phyloP scores from a whole-genome alignment of 2,797 vertebrate species.

The Coendou prehensilis region DNA sequence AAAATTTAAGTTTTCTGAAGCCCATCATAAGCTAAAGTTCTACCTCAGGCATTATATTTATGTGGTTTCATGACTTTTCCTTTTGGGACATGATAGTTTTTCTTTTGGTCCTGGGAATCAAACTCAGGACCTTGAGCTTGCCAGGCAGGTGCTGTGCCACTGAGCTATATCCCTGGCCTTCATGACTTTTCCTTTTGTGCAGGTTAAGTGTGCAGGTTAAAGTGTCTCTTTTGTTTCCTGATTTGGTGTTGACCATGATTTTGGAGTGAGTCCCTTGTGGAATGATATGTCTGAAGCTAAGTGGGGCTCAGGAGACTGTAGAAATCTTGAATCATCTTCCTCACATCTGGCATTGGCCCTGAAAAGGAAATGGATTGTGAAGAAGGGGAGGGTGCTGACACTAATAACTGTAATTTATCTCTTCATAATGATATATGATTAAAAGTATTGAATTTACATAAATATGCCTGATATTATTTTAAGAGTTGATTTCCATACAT shows the following conservation, averaged over 20 bases:
- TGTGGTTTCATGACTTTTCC: conserved; percentile 2
- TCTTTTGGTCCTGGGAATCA: too few species aligned
- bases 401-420: background rate
- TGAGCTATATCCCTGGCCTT: background rate
- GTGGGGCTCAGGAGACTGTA: background rate
- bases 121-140: too few species aligned
- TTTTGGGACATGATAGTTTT: background rate
- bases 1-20: conserved; percentile 54
- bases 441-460: background rate
- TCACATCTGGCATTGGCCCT: background rate
- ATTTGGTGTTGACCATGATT: conserved; percentile 16
- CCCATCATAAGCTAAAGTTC: conserved; percentile 9
- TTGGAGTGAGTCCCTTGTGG: background rate
- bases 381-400: background rate
- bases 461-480: background rate
- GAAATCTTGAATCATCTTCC: background rate
- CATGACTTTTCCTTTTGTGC: conserved; percentile 27
- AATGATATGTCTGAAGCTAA: background rate
- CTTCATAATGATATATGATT: background rate
- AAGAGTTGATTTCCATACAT: background rate
- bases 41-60: conserved; percentile 2
- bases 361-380: background rate
- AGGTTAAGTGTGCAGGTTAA: conserved; percentile 23
- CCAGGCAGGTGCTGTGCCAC: too few species aligned
- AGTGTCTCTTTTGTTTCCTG: conserved; percentile 59